Conservation (phyloP, 2,797 vertebrate genomes). For the Hybognathus amarus region DNA sequence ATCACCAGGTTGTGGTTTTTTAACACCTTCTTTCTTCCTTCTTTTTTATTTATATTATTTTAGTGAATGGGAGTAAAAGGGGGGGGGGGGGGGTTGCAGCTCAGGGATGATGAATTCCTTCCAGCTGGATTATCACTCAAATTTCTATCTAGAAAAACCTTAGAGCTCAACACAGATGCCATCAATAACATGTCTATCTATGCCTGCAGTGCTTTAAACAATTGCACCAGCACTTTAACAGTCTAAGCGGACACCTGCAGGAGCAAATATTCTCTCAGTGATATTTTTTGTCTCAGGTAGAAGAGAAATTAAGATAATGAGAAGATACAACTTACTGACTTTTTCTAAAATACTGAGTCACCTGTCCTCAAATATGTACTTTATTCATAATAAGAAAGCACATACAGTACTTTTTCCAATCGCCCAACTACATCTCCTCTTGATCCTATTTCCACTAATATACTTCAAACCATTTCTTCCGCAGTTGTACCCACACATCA, state of each 20-base stretch:
- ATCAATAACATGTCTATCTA: conserved; percentile 23
- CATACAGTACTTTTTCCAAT: no score
- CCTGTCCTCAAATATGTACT: background rate
- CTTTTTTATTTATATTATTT: background rate
- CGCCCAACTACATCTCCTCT: no score
- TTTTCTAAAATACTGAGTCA: background rate
- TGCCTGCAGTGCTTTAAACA: background rate
- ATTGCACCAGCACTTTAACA: background rate
- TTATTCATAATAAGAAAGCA: no score
- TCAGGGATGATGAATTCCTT: conserved; percentile 11
- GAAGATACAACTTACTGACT: background rate
- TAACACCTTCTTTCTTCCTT: background rate
- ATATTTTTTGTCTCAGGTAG: background rate
- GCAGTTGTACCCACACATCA: no score
- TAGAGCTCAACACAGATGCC: conserved; percentile 8
- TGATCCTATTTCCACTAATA: no score
- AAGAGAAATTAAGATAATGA: background rate
- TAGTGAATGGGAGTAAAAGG: background rate
- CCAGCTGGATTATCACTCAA: conserved; percentile 18
- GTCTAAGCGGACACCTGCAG: background rate
- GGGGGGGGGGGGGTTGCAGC: background rate
- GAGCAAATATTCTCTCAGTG: background rate
- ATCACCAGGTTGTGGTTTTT: background rate
- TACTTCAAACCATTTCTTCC: no score
- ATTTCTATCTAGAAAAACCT: conserved; percentile 22